Evolutionary conservation across 2,797 vertebrate genomes (phyloP).

Genomic region (Microctenopoma steveboyesi): DNA sequence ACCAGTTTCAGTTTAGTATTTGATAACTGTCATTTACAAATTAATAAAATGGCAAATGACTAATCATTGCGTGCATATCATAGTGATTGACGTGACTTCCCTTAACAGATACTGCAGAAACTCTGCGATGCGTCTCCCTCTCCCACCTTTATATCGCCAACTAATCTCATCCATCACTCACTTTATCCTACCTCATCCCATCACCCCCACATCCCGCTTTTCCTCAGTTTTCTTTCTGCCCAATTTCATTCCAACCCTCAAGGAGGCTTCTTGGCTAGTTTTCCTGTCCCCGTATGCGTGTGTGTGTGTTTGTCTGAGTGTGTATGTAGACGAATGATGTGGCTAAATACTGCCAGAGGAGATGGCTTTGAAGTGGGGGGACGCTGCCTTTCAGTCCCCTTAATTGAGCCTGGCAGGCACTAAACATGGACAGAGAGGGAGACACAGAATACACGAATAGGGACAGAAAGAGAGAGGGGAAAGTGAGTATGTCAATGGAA

Average conservation of each 20-base stretch:
- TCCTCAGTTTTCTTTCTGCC: constrained; percentile 37
- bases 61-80: too few species aligned
- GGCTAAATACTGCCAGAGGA: constrained; percentile 77
- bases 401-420: constrained; percentile 76
- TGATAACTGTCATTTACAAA: too few species aligned
- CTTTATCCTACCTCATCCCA: constrained; percentile 43
- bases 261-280: constrained; percentile 49
- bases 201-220: constrained; percentile 40
- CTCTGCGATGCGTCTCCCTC: constrained; percentile 25
- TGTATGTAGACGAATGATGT: constrained; percentile 53
- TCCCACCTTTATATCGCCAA: constrained; percentile 46
- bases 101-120: background rate
- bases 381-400: constrained; percentile 67
- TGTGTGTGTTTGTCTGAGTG: constrained; percentile 17
- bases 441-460: constrained; percentile 23
- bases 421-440: constrained; percentile 58
- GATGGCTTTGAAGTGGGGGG: constrained; percentile 77
- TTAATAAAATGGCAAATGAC: too few species aligned
- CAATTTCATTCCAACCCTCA: constrained; percentile 41
- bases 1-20: too few species aligned
- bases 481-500: constrained; percentile 43
- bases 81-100: too few species aligned
- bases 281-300: constrained; percentile 34
- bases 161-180: constrained; percentile 65
- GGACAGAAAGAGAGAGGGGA: constrained; percentile 19